phyloP scores from a whole-genome alignment of 2,797 vertebrate genomes.

The Sebastes vulpes region DNA sequence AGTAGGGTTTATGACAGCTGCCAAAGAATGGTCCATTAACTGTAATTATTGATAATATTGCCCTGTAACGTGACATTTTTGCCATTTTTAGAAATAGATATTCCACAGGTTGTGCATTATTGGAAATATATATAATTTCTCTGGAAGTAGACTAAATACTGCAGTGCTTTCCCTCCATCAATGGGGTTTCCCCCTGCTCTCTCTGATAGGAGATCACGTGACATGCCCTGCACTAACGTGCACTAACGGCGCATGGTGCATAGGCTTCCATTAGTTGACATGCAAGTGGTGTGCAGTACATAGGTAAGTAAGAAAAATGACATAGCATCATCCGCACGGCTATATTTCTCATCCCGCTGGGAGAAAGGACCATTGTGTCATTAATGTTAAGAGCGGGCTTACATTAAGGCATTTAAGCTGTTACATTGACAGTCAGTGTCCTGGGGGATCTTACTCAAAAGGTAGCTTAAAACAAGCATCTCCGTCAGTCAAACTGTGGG shows the following conservation, averaged over 20 bases:
- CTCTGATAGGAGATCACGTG: constrained; percentile 58
- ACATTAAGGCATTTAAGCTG: not conserved
- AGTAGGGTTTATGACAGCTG: not conserved
- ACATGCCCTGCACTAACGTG: constrained; percentile 44
- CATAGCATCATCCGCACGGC: not conserved
- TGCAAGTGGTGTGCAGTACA: not conserved
- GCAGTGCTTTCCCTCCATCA: constrained; percentile 68
- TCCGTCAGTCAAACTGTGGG: constrained; percentile 5
- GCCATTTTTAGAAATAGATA: not conserved
- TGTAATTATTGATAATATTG: not conserved
- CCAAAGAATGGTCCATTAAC: not conserved
- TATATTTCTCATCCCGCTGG: not conserved
- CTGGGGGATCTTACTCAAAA: constrained; percentile 2
- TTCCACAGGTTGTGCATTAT: constrained; percentile 53
- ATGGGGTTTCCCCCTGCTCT: constrained; percentile 68
- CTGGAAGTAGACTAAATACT: constrained; percentile 39
- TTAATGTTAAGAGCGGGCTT: constrained; percentile 3
- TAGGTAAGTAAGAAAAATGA: not conserved
- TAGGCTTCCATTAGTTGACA: not conserved
- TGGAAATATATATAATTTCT: not conserved
- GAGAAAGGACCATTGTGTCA: not conserved
- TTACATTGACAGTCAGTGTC: constrained; percentile 6
- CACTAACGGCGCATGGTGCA: constrained; percentile 25
- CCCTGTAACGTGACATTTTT: not conserved
- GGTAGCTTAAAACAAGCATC: constrained; percentile 15